Evolutionary conservation across 2,797 vertebrate species (phyloP).

Genomic region (Microcaecilia unicolor): DNA sequence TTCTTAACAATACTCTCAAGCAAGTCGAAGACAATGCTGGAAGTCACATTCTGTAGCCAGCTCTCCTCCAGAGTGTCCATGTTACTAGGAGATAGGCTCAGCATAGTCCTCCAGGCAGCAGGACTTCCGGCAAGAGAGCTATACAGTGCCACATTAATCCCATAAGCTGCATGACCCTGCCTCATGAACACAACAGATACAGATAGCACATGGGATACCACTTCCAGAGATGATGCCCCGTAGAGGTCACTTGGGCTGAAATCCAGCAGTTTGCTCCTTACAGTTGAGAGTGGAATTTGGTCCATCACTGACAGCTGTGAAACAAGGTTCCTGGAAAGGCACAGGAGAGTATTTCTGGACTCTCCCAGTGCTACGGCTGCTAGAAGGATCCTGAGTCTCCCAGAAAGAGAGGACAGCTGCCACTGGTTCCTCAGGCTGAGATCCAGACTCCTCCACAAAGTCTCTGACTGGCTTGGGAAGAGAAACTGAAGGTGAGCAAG

Average conservation of each 20-base stretch:
- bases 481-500: neutral
- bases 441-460: neutral
- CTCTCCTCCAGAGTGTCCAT: neutral
- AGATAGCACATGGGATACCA: neutral
- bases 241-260: neutral
- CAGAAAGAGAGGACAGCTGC: too few relatives aligned
- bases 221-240: neutral
- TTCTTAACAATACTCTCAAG: neutral
- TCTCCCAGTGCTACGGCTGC: neutral
- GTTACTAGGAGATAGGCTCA: neutral
- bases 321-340: slow-evolving; percentile 1
- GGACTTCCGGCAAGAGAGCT: neutral
- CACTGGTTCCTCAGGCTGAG: neutral
- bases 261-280: neutral
- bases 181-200: neutral
- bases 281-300: neutral
- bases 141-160: neutral
- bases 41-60: neutral
- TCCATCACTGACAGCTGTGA: neutral
- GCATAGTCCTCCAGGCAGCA: neutral
- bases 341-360: neutral
- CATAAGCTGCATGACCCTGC: neutral
- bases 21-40: neutral
- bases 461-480: neutral
- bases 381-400: neutral